Evolutionary conservation across 2,113 vertebrate genomes (phyloP).

Genomic region (Macrotis lagotis): DNA sequence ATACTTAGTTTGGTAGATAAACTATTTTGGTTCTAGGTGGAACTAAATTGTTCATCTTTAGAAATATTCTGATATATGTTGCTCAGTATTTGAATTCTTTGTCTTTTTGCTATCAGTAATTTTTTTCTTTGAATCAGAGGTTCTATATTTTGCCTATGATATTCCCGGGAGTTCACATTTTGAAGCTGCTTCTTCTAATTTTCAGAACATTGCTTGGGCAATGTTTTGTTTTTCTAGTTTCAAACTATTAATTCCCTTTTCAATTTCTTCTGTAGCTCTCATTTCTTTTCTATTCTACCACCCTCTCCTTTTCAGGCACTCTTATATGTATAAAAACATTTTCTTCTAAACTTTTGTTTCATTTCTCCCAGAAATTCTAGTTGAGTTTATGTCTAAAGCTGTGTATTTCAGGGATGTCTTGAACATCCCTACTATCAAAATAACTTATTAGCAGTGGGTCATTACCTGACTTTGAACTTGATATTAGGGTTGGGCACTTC

Average conservation of each 20-base stretch:
- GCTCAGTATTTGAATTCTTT: not conserved
- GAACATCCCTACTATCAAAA: not conserved
- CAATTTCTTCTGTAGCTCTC: not conserved
- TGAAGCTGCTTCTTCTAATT: not conserved
- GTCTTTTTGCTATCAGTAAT: not conserved
- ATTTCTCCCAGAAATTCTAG: not conserved
- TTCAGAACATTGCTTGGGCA: not conserved
- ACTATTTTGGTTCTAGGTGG: too few species aligned
- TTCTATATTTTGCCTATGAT: not conserved
- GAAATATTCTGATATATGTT: not conserved
- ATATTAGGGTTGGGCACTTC: not conserved
- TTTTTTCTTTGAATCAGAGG: not conserved
- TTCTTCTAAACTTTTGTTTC: not conserved
- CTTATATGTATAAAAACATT: not conserved
- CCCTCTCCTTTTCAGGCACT: not conserved
- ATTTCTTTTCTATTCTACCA: too few species aligned
- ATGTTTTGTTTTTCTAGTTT: not conserved
- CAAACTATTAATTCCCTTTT: not conserved
- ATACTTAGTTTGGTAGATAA: not conserved
- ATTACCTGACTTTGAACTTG: not conserved
- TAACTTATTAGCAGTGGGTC: not conserved
- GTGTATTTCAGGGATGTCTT: not conserved
- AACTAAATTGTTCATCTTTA: not conserved
- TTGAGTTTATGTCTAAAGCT: not conserved
- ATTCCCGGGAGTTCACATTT: not conserved